phyloP scores from a whole-genome alignment of 2,113 vertebrate species.

The Gobiocypris rarus region DNA sequence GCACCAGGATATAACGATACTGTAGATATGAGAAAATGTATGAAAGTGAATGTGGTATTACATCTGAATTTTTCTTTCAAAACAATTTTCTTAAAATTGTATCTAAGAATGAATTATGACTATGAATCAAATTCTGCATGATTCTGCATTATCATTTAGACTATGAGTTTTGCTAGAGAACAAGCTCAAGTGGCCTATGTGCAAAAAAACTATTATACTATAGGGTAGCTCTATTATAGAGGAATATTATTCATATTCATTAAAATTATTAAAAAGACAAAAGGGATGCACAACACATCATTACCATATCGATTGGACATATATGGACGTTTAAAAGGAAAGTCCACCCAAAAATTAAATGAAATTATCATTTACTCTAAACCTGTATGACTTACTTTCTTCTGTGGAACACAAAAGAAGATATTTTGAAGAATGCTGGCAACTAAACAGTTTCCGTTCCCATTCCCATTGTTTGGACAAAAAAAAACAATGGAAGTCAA shows the following conservation, averaged over 20 bases:
- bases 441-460: no score
- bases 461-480: background rate
- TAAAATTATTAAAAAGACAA: background rate
- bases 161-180: background rate
- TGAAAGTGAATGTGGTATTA: slow-evolving; percentile 19
- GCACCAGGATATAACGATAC: background rate
- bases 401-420: no score
- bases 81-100: slow-evolving; percentile 5
- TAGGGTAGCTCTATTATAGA: background rate
- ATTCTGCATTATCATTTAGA: background rate
- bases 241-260: background rate
- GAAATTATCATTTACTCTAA: background rate
- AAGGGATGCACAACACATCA: background rate
- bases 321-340: background rate
- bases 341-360: background rate
- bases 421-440: no score
- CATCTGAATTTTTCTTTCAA: background rate
- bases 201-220: background rate
- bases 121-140: background rate
- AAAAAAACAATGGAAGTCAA: background rate
- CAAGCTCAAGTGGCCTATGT: background rate
- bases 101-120: background rate
- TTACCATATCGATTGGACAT: background rate
- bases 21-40: slow-evolving; percentile 1
- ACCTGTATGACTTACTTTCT: no score